Conservation (phyloP, 2,797 vertebrate species). For the Chelmon rostratus region DNA sequence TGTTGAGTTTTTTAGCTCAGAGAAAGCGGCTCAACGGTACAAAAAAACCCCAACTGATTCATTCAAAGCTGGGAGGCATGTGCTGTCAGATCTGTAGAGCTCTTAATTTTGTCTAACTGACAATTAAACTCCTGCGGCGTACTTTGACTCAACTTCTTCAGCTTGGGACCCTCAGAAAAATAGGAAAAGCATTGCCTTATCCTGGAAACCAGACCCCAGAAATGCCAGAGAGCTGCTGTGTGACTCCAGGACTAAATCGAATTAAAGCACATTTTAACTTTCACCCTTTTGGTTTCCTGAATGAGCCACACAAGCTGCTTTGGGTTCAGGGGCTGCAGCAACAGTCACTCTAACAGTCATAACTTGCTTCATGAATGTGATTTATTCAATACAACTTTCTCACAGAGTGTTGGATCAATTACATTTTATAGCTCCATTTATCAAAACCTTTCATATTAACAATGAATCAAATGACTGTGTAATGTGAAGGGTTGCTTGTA, state of each 20-base stretch:
- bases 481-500: not conserved
- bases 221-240: conserved; percentile 3
- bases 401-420: not conserved
- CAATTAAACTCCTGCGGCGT: conserved; percentile 25
- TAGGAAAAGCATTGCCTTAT: conserved; percentile 14
- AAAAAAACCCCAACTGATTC: conserved; percentile 14
- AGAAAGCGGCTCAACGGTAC: conserved; percentile 1
- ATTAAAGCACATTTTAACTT: conserved; percentile 34
- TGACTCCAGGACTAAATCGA: conserved; percentile 28
- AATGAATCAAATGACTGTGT: no score
- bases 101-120: conserved; percentile 51
- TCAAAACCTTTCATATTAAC: not conserved
- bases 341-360: not conserved
- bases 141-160: conserved; percentile 13
- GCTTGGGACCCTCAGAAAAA: conserved; percentile 2
- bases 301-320: conserved; percentile 4
- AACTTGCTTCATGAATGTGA: not conserved
- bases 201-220: conserved; percentile 22
- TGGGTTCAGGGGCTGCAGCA: not conserved
- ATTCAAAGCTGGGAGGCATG: conserved; percentile 33
- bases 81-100: conserved; percentile 40
- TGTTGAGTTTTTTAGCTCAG: conserved; percentile 37
- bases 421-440: not conserved
- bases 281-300: conserved; percentile 5
- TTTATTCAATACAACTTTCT: conserved; percentile 9